A percentile compares a stretch with the other conserved stretches of the same genome.
Conservation (phyloP, 2,113 vertebrate species). For the Oriolus oriolus region DNA sequence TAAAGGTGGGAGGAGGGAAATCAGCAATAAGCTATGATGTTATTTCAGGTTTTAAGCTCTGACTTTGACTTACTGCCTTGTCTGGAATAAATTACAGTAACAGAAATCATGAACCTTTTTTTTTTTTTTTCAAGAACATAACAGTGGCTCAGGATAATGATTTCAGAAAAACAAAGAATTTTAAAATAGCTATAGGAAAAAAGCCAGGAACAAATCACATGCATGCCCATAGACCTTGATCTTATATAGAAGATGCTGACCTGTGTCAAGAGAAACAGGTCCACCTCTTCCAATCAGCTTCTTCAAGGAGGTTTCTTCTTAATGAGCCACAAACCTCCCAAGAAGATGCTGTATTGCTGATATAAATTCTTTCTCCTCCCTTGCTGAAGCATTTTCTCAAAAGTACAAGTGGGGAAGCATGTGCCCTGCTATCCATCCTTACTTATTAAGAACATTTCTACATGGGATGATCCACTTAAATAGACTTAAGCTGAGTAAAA, state of each 20-base stretch:
- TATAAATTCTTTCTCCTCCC: background rate
- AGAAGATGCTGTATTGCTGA: background rate
- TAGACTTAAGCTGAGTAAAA: background rate
- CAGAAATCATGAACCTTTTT: background rate
- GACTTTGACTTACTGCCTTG: background rate
- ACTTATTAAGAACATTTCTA: background rate
- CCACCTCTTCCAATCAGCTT: background rate
- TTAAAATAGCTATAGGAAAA: background rate
- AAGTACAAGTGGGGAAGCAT: background rate
- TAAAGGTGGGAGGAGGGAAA: fast-evolving
- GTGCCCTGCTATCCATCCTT: background rate
- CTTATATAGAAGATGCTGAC: background rate
- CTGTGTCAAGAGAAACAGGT: background rate
- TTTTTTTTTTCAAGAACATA: background rate
- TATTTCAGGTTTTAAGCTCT: background rate
- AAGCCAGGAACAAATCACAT: background rate
- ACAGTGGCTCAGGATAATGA: background rate
- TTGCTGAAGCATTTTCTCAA: background rate
- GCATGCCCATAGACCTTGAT: background rate
- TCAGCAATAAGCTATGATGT: background rate
- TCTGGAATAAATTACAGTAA: background rate
- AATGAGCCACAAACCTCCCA: background rate
- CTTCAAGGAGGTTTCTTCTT: background rate
- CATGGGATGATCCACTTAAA: background rate
- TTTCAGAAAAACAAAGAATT: background rate